These are phyloP conservation scores for Chloebia gouldiae DNA, from an alignment of 2,113 vertebrate genomes.

Conservation along the genomic window DNA sequence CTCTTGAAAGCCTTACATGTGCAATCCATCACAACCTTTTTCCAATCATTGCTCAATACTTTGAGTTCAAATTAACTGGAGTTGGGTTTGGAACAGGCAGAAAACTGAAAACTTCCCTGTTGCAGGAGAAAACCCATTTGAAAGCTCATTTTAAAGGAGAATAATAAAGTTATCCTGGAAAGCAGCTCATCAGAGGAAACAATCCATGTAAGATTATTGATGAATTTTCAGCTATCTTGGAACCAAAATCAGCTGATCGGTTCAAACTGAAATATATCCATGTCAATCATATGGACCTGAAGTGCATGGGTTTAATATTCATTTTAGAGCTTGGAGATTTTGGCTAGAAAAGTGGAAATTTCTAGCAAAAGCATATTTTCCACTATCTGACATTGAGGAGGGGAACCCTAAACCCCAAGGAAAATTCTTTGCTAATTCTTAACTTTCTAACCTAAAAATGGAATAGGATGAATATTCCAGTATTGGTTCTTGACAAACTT, in stretches of 20 bases:
- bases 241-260: background rate
- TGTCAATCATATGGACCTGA: background rate
- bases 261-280: background rate
- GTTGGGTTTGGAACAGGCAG: background rate
- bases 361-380: background rate
- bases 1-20: background rate
- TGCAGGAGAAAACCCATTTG: background rate
- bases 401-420: background rate
- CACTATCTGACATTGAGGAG: rapidly evolving
- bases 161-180: background rate
- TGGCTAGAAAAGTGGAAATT: background rate
- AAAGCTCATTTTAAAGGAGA: background rate
- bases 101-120: background rate
- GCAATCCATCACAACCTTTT: background rate
- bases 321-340: background rate
- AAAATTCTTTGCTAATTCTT: background rate
- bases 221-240: background rate
- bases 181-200: background rate
- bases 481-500: background rate
- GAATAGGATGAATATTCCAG: background rate
- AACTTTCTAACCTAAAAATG: background rate
- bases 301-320: rapidly evolving
- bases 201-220: background rate
- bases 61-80: background rate
- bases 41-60: rapidly evolving